Base-by-base conservation (phyloP, 2,113 vertebrate species). In the Trematocara marginatum region DNA sequence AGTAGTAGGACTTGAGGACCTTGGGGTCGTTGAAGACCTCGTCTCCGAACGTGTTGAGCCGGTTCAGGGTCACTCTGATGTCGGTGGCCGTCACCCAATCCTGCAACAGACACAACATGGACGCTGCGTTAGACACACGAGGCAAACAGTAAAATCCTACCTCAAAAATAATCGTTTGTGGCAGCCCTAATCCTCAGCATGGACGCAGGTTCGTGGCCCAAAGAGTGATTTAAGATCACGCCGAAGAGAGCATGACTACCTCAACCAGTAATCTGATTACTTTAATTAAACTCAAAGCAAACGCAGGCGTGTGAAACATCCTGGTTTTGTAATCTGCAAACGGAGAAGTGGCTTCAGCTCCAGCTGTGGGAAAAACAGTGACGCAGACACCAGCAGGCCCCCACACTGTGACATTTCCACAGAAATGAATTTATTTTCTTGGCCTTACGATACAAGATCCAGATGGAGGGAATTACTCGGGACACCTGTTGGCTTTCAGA, bases 31-130 rank as follows among this genome's bases (percentile, higher is more conserved):
- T 99, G 94, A 99, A 99, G 29, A 99, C 98, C 94, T 99, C 99
- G 66, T 99, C 99, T 96, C 98, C 99, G 15, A 99, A 99, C 0
- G 99, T 99, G 95, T 99, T 99, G 85, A 99, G 97, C 16, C 99
- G 96, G 93, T 99, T 99, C 86, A 99, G 97, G 59, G 97, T 98
- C 88, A 99, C 98, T 91, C 96, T 93, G 95, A 99, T 99, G 90
- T 99, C 99, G 3, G 98, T 99, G 90, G 98, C 98, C 0, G 98
- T 99, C 90, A 99, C 99, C 98, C 98, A 99, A 84, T 99, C 98
- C 99, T 99, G 90, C 23, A 61, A 45, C 4, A 86, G 52, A 90
- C 82, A 69, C 78, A 80, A 82, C 83, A 82, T 1, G 10, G 52
- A 74, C 2, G 42, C 66, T 23, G 40, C 4, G 23, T 74, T 74